Conservation (phyloP, 2,113 vertebrate genomes). For the Chloropsis hardwickii region DNA sequence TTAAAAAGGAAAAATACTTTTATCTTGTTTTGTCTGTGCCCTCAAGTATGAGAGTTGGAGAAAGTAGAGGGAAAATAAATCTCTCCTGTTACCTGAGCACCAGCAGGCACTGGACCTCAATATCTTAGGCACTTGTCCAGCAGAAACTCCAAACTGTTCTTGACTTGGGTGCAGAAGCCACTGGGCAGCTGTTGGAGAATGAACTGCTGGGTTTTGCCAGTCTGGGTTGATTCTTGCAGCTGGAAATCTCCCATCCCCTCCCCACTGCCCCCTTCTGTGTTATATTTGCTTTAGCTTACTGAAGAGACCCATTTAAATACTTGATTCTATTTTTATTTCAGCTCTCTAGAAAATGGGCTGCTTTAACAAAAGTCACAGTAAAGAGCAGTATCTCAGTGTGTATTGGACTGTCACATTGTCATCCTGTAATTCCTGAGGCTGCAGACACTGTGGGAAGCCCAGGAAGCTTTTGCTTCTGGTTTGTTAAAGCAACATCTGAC, state of each 20-base stretch:
- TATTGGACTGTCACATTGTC: background rate
- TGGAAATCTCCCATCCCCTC: background rate
- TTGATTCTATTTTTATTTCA: conserved; percentile 36
- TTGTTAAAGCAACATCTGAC: background rate
- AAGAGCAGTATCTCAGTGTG: background rate
- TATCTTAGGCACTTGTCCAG: background rate
- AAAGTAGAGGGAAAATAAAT: background rate
- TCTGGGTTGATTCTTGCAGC: background rate
- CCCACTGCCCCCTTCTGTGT: background rate
- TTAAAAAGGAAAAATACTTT: background rate
- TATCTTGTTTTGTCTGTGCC: background rate
- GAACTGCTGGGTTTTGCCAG: background rate
- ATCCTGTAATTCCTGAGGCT: background rate
- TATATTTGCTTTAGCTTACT: background rate
- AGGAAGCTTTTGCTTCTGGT: background rate
- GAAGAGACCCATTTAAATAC: background rate
- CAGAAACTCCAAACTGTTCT: background rate
- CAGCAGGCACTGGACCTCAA: rapidly evolving
- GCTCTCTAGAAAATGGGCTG: background rate
- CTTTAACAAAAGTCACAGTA: background rate
- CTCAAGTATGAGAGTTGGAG: background rate
- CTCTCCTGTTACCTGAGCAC: background rate
- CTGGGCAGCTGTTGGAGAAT: background rate
- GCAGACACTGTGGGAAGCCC: background rate
- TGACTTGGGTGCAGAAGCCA: rapidly evolving